Evolutionary conservation across 2,797 vertebrate genomes (phyloP).

Genomic region (Cheirogaleus major): DNA sequence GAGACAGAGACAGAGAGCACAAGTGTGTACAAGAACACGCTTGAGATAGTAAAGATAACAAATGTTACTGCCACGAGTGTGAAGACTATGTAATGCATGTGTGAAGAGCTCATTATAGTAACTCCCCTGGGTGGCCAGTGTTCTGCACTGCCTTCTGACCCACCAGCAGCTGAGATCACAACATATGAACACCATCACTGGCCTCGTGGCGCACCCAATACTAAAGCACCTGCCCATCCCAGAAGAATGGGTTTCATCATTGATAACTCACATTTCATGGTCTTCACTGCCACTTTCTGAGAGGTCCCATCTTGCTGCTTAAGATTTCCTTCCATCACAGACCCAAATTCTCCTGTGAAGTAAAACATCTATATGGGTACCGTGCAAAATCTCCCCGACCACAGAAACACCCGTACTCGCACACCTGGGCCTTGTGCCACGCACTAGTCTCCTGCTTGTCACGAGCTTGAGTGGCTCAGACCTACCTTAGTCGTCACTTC

Average conservation of each 20-base stretch:
- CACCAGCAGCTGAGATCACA: background rate
- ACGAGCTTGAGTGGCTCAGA: background rate
- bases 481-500: background rate
- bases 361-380: background rate
- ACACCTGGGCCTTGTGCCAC: accelerated
- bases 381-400: background rate
- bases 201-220: background rate
- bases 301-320: conserved; percentile 86
- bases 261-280: conserved; percentile 94
- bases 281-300: conserved; percentile 98
- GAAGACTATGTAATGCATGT: accelerated
- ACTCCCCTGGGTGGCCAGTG: background rate
- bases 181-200: background rate
- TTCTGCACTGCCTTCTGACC: background rate
- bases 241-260: accelerated
- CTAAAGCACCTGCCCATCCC: background rate
- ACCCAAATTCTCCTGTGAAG: conserved; percentile 95
- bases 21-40: background rate
- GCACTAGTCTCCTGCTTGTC: background rate
- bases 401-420: background rate
- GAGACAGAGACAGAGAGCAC: background rate
- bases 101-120: background rate
- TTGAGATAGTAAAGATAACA: background rate
- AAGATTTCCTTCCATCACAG: conserved; percentile 95
- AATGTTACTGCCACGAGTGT: background rate